Base-by-base conservation (phyloP, 2,888 invertebrate species). In the Aricia artaxerxes region DNA sequence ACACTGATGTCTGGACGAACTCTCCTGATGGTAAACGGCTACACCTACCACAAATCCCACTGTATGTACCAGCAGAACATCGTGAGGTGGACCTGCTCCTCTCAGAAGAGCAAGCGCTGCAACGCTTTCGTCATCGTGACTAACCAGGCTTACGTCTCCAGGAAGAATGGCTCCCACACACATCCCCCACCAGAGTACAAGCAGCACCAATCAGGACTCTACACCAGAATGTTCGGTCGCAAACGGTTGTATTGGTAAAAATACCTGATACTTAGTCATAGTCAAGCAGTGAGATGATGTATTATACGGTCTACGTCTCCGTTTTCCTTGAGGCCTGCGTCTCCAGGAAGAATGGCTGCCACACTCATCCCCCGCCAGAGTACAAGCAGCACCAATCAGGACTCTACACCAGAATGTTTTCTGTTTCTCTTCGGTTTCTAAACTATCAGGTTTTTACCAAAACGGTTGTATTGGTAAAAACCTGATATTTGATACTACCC, bases 71-170 rank as follows among this genome's bases (percentile, higher is more conserved):
- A 81, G 81, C 38, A 81, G 57, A 73, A 73, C 35, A 73, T 81
- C 24, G 80, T 81, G 35, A 80, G 82, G 69, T 84, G 84, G 84
- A 78, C 83, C 1, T 84, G 84, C 72, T 84, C 84, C 2, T 81
- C 81, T 5, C 82, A 81, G 16, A 82, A 81, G 57, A 85, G 83
- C 40, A 79, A 69, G 35, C 69, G 49, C 4, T 80, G 80, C 73
- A 78, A 76, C 13, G 80, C 80, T 9, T 79, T 79, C 78, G 78
- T 80, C 2, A 78, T 79, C 31, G 76, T 80, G 4, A 75, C 75
- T 1, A 49, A 75, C n/a, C 75, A 75, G 24, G 44, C 75, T 44
- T 75, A 24, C 31, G 75, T 75, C 49, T 75, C 75, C 24, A 44
- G 75, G n/a, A 75, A 49, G 24, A 75, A 75, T 44, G 75, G 75